Evolutionary conservation across 1,140 invertebrate genomes (phyloP), one percentile per base, ranked within the genome.

Genomic region (Mercenaria mercenaria): DNA sequence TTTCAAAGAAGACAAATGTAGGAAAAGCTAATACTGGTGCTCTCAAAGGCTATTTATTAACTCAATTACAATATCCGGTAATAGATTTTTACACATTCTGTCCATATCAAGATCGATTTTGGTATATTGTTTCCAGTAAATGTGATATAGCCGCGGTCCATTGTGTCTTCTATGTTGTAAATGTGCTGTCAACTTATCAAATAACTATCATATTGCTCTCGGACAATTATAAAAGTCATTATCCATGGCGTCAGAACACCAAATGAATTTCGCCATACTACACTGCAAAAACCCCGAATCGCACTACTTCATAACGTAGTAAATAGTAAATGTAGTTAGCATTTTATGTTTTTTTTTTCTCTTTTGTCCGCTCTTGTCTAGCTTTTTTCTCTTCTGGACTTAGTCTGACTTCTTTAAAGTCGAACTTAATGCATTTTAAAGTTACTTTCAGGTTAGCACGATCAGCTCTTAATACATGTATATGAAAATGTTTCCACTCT

Each of bases 121-220:
- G 47, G 76, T 34, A 79, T 18, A 52, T 79, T 79, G 74, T 79
- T 79, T 37, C 15, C n/a, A 37, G 29, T 56, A 8, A 52, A 52
- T 79, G 76, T 79, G 76, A 52, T 79, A 79, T 13, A 1, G 43
- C 26, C 43, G 76, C 29, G 76, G 50, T 56, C 76, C 32, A 37
- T 37, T 34, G 47, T 79, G 76, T 34, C 76, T 52, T 79, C 76
- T 37, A 29, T 79, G 76, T 79, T 79, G 76, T 79, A 29, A 50
- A 50, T 76, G 67, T 72, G 29, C 67, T 72, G 67, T 72, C 23
- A 72, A 41, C 11, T 72, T 72, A 72, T 72, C 29, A 39, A 18
- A 72, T 39, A 72, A 39, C 67, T 37, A 72, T 18, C 32, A 72
- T 64, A 64, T 39, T 72, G 29, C 18, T 26, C 29, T 15, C 37